A percentile compares a stretch with the other conserved stretches of the same genome.
phyloP scores from a whole-genome alignment of 2,797 vertebrate species.

The Schizothorax lantsangensis region DNA sequence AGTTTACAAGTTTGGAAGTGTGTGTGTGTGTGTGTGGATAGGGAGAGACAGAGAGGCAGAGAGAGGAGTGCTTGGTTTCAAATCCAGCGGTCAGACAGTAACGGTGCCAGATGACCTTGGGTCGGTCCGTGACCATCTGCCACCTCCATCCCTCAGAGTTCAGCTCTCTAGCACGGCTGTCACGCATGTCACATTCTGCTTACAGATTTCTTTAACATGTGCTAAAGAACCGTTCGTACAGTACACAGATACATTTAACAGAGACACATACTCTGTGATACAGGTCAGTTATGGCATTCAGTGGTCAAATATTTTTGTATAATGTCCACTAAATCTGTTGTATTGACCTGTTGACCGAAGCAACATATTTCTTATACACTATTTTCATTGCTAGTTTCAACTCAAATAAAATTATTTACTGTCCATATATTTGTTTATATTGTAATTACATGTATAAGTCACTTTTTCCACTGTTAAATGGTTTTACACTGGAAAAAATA shows the following conservation, averaged over 20 bases:
- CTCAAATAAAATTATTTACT: background rate
- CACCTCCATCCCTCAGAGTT: conserved; percentile 81
- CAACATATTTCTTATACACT: background rate
- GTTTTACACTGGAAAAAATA: background rate
- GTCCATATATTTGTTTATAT: background rate
- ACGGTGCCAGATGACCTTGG: conserved; percentile 83
- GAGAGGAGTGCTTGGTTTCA: conserved; percentile 74
- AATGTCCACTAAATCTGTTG: background rate
- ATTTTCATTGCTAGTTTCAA: background rate
- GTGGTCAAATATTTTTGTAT: background rate
- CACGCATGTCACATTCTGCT: conserved; percentile 78
- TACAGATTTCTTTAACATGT: conserved; percentile 60
- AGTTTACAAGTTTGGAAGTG: conserved; percentile 64
- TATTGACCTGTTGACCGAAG: background rate
- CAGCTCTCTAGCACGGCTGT: conserved; percentile 76
- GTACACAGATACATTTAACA: background rate
- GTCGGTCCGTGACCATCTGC: conserved; percentile 83
- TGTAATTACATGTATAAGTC: background rate
- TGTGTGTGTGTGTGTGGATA: conserved; percentile 28
- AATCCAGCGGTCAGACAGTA: conserved; percentile 75
- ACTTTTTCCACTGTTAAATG: too few relatives aligned
- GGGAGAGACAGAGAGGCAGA: conserved; percentile 48
- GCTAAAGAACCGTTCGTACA: background rate
- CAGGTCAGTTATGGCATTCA: background rate
- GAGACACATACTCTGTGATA: conserved; percentile 36